Evolutionary conservation across 2,797 vertebrate species (phyloP).

Genomic region (Notolepis coatsorum): DNA sequence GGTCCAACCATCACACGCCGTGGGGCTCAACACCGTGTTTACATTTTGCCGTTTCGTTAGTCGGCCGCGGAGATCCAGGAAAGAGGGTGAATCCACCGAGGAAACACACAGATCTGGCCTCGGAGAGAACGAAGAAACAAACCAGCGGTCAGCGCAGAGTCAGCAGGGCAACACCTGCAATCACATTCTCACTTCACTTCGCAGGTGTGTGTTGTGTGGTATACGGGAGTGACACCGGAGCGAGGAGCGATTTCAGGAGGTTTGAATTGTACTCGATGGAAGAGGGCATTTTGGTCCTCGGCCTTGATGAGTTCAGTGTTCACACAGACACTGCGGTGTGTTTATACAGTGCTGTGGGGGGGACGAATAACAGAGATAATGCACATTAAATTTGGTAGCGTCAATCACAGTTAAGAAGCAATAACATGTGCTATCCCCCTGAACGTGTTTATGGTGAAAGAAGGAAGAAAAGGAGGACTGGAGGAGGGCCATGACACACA

Average conservation of each 20-base stretch:
- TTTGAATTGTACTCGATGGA: neutral
- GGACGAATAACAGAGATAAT: conserved; percentile 6
- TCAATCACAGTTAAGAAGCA: conserved; percentile 66
- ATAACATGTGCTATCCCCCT: conserved; percentile 58
- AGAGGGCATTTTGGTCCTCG: neutral
- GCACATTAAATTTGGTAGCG: conserved; percentile 22
- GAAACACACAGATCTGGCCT: conserved; percentile 23
- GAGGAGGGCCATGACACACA: conserved; percentile 64
- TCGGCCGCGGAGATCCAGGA: conserved; percentile 34
- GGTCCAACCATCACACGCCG: conserved; percentile 67
- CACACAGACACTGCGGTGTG: neutral
- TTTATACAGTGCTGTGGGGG: neutral
- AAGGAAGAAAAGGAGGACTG: conserved; percentile 61
- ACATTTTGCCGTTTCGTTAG: conserved; percentile 52
- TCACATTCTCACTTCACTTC: conserved; percentile 63
- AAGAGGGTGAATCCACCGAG: conserved; percentile 43
- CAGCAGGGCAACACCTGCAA: conserved; percentile 77
- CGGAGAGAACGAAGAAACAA: conserved; percentile 56
- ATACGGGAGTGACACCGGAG: conserved; percentile 9
- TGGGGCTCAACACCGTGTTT: conserved; percentile 53
- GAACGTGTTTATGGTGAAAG: conserved; percentile 49
- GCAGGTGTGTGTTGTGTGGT: conserved; percentile 44
- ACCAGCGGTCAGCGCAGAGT: conserved; percentile 24
- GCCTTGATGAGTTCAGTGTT: too few relatives aligned
- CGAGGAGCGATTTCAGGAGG: neutral